Evolutionary conservation across 1,140 invertebrate species (phyloP).

Genomic region (Polypedilum pembai): DNA sequence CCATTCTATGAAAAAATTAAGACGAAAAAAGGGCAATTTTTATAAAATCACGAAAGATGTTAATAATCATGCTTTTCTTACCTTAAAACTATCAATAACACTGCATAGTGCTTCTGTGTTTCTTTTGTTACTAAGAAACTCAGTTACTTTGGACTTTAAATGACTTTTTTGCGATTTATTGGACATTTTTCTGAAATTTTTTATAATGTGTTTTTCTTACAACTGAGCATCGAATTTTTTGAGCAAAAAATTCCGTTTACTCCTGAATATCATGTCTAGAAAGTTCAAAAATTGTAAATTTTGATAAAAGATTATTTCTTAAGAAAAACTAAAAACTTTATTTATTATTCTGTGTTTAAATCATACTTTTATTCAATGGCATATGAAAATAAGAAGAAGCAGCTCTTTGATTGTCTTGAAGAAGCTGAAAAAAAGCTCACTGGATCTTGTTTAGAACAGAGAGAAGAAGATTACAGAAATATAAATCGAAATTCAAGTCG

Average conservation of each 20-base stretch:
- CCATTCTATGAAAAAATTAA: slow-evolving; percentile 44
- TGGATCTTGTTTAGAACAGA: background rate
- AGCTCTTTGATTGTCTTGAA: background rate
- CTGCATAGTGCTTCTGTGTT: slow-evolving; percentile 55
- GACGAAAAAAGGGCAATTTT: slow-evolving; percentile 29
- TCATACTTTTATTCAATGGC: background rate
- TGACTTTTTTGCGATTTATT: slow-evolving; percentile 35
- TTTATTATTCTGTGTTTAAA: background rate
- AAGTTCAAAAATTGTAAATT: background rate
- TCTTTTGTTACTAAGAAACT: slow-evolving; percentile 55
- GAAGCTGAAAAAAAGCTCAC: background rate
- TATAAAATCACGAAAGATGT: slow-evolving; percentile 30
- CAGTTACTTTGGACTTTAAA: slow-evolving; percentile 55
- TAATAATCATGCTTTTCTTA: slow-evolving; percentile 35
- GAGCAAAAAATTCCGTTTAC: background rate
- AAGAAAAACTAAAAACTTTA: no score
- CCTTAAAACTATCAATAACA: slow-evolving; percentile 56
- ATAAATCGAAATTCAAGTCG: background rate
- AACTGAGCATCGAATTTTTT: background rate
- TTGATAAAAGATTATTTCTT: no score
- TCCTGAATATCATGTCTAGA: background rate
- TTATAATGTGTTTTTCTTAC: background rate
- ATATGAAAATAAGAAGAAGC: background rate
- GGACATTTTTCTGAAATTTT: background rate
- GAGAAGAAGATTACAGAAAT: background rate